A percentile compares a stretch with the other conserved stretches of the same genome.
Conservation (phyloP, 2,888 invertebrate species). For the Diadegma fenestrale region DNA sequence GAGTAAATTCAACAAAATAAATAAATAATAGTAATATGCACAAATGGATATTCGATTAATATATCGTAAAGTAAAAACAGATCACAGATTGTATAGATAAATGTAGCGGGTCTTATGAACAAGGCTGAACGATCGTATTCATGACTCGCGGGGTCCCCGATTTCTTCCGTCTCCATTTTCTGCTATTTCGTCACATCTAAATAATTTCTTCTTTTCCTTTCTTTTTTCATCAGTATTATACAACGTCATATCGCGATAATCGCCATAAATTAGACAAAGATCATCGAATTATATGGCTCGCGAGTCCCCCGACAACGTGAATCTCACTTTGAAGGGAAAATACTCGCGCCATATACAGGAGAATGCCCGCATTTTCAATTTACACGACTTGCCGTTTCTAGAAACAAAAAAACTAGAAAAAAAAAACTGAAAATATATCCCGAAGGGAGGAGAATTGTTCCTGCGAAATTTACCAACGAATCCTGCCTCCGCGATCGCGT, state of each 20-base stretch:
- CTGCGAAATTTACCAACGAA: conserved; percentile 21
- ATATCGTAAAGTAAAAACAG: conserved; percentile 64
- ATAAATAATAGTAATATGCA: conserved; percentile 54
- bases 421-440: conserved; percentile 13
- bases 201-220: conserved; percentile 5
- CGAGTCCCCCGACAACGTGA: conserved; percentile 40
- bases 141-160: conserved; percentile 44
- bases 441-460: conserved; percentile 13
- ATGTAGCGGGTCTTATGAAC: conserved; percentile 60
- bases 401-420: conserved; percentile 10
- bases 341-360: conserved; percentile 25
- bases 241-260: conserved; percentile 49
- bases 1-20: conserved; percentile 49
- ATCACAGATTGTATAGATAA: conserved; percentile 68
- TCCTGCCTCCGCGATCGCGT: conserved; percentile 26
- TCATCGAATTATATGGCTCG: conserved; percentile 28
- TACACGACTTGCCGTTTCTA: background rate
- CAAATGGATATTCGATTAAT: conserved; percentile 41
- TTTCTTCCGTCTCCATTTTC: conserved; percentile 18
- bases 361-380: background rate
- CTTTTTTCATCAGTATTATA: conserved; percentile 33
- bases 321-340: conserved; percentile 37
- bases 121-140: conserved; percentile 50
- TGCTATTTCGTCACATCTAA: conserved; percentile 6
- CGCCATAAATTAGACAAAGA: conserved; percentile 40